Conservation (phyloP, 2,113 vertebrate genomes). For the Grallaria varia region DNA sequence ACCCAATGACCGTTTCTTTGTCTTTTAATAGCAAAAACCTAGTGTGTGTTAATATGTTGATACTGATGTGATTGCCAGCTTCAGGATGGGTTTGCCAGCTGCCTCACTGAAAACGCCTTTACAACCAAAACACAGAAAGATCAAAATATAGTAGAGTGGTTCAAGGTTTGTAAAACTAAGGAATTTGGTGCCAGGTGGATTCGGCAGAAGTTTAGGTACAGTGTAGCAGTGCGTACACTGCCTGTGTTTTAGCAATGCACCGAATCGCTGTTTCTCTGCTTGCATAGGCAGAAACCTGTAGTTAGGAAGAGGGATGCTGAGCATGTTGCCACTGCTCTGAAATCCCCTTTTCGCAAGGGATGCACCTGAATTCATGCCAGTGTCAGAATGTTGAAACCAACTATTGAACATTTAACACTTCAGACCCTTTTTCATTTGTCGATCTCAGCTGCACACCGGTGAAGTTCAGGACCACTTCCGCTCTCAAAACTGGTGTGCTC, state of each 20-base stretch:
- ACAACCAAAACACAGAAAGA: neutral
- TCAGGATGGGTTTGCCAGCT: neutral
- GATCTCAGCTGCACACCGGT: rapidly evolving
- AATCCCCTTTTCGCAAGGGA: neutral
- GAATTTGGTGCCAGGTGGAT: neutral
- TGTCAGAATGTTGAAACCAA: neutral
- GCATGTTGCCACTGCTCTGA: neutral
- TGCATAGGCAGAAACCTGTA: neutral
- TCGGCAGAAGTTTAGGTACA: neutral
- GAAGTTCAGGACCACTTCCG: neutral
- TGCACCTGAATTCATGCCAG: neutral
- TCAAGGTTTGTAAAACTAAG: neutral
- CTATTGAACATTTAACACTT: neutral
- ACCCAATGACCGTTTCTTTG: neutral
- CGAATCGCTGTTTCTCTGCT: neutral
- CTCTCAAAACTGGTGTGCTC: neutral
- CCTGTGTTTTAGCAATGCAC: neutral
- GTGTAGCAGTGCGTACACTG: neutral
- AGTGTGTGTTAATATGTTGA: neutral
- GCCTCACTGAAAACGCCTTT: neutral
- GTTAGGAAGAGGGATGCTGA: neutral
- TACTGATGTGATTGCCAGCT: neutral
- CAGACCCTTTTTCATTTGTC: neutral
- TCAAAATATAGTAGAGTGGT: neutral
- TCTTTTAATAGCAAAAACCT: neutral